Base-by-base conservation (phyloP, 1,140 invertebrate genomes). In the Anoplolepis gracilipes region DNA sequence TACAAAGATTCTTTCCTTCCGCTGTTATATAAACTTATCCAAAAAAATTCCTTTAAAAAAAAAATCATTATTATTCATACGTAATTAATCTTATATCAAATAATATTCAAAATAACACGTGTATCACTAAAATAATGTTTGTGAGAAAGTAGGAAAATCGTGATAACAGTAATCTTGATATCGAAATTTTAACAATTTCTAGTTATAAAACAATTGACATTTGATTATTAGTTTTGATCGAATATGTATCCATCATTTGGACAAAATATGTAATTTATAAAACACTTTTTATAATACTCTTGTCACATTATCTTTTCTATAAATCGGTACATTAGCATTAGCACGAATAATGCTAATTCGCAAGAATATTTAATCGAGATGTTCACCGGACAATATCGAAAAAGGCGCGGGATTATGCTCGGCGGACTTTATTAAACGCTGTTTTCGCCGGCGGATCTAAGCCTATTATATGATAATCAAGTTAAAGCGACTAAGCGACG, bases 291-390 rank as follows among this genome's bases (percentile, higher is more conserved):
- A 19, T 49, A 49, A 49, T 6, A 16, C 46, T 49, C 46, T 46
- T 5, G 57, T 36, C 33, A 42, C n/a, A n/a, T 33, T 64, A 46
- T 62, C 28, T 61, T n/a, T 62, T n/a, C 13, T 46, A 46, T 13
- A 49, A 19, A 16, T 53, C 16, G 57, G 22, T 49, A 19, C 3
- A 49, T 13, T 28, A 39, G 65, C 78, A 88, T 86, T 88, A 90
- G 78, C 87, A 87, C 86, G 84, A 88, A 73, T 73, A 72, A 92
- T 91, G 87, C 64, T 88, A 92, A 91, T 90, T 87, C 85, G 11
- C 65, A 81, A 30, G 67, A 89, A 78, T 89, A 61, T 49, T 86
- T 84, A 77, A 85, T 85, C 82, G 82, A 33, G 36, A 89, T 86
- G 85, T 88, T 85, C 85, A 67, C 49, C 73, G 22, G 36, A 67